Conservation (phyloP, 2,113 vertebrate genomes). For the Pteropus alecto region DNA sequence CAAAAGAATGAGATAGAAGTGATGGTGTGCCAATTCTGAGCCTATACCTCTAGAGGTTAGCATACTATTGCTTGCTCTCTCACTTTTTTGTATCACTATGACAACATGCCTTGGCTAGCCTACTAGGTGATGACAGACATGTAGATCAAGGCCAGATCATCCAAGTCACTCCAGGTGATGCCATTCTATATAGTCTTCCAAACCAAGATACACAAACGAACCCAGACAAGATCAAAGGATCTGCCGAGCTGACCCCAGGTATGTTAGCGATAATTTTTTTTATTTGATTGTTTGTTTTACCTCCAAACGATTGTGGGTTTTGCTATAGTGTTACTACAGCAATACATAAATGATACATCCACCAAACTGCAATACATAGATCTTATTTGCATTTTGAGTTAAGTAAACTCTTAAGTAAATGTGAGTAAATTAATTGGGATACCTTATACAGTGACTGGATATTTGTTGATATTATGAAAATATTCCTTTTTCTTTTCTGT, state of each 20-base stretch:
- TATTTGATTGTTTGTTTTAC: not conserved
- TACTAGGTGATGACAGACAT: not conserved
- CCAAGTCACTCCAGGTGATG: not conserved
- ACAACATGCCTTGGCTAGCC: not conserved
- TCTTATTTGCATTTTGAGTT: not conserved
- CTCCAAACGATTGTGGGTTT: not conserved
- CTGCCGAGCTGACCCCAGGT: not conserved
- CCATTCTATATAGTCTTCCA: not conserved
- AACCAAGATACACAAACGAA: not conserved
- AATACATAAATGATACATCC: not conserved
- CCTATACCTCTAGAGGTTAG: not conserved
- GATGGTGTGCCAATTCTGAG: not conserved
- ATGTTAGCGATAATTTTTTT: not conserved
- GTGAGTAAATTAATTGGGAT: not conserved
- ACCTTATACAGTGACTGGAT: not conserved
- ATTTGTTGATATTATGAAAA: not conserved
- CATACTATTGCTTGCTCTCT: not conserved
- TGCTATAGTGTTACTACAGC: not conserved
- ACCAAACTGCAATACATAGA: not conserved
- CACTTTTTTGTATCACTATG: not conserved
- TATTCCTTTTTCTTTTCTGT: not conserved
- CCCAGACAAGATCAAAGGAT: not conserved
- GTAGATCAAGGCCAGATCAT: not conserved
- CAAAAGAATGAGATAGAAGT: not conserved
- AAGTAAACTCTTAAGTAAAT: conserved; percentile 1